Conservation (phyloP, 1,140 invertebrate genomes). For the Ladona fulva region DNA sequence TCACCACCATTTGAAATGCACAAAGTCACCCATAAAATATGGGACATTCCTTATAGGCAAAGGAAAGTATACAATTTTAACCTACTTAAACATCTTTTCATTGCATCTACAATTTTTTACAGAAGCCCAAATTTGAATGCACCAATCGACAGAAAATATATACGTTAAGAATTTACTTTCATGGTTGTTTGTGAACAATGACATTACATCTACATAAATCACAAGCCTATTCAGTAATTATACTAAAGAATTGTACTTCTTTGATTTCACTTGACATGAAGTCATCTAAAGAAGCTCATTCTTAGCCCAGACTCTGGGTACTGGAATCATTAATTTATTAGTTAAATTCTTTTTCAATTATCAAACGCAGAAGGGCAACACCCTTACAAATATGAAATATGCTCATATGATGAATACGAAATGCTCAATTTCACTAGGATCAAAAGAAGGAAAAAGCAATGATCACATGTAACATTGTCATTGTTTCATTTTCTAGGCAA, state of each 20-base stretch:
- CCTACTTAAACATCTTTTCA: not conserved
- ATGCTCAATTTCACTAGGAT: too few relatives aligned
- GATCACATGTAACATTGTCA: too few relatives aligned
- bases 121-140: not conserved
- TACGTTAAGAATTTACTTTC: not conserved
- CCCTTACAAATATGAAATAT: too few relatives aligned
- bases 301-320: not conserved
- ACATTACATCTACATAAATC: conserved; percentile 5
- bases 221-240: not conserved
- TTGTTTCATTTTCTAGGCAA: too few relatives aligned
- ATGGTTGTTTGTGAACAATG: conserved; percentile 1
- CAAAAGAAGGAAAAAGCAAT: too few relatives aligned
- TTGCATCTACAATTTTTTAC: not conserved
- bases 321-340: not conserved
- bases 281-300: not conserved
- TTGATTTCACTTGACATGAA: not conserved
- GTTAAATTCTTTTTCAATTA: not conserved
- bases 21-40: not conserved
- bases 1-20: conserved; percentile 2
- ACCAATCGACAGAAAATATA: conserved; percentile 7
- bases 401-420: too few relatives aligned
- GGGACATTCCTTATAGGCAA: conserved; percentile 6
- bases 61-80: not conserved
- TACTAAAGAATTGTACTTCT: conserved; percentile 2
- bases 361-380: not conserved